These are phyloP conservation scores for Halichoeres trimaculatus DNA, from an alignment of 2,113 vertebrate genomes.

Conservation along the genomic window DNA sequence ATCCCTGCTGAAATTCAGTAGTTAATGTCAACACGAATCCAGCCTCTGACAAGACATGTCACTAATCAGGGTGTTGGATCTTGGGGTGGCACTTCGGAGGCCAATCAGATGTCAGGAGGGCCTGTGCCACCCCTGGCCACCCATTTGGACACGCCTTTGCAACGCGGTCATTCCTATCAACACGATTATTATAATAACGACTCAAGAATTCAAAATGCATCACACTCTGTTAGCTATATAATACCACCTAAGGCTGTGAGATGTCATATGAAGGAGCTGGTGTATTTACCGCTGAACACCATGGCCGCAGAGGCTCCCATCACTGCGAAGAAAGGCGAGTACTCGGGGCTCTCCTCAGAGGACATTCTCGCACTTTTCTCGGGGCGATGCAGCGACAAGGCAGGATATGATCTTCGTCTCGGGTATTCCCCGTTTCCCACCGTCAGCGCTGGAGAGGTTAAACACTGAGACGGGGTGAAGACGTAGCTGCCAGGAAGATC, in stretches of 20 bases:
- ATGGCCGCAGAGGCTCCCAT: slow-evolving; percentile 96
- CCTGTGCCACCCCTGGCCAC: too few species aligned
- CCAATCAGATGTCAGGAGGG: too few species aligned
- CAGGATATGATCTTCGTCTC: slow-evolving; percentile 14
- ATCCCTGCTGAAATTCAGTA: too few species aligned
- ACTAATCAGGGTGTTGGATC: too few species aligned
- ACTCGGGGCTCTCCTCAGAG: slow-evolving; percentile 85
- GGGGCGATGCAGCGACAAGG: slow-evolving; percentile 47
- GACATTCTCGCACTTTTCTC: slow-evolving; percentile 77
- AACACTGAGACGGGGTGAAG: slow-evolving; percentile 21
- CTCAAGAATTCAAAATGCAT: too few species aligned
- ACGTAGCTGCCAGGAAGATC: slow-evolving; percentile 22
- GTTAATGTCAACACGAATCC: too few species aligned
- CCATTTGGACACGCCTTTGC: too few species aligned
- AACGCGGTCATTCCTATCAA: neutral
- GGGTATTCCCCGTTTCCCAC: slow-evolving; percentile 27
- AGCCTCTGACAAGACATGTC: too few species aligned
- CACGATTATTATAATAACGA: neutral
- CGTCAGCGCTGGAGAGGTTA: slow-evolving; percentile 32
- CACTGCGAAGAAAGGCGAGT: slow-evolving; percentile 95
- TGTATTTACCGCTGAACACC: slow-evolving; percentile 93
- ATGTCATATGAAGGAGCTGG: slow-evolving; percentile 38
- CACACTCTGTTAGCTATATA: neutral
- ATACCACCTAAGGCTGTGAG: neutral
- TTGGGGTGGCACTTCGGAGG: too few species aligned